Conservation (phyloP, 2,113 vertebrate species). For the Aegotheles bennettii region DNA sequence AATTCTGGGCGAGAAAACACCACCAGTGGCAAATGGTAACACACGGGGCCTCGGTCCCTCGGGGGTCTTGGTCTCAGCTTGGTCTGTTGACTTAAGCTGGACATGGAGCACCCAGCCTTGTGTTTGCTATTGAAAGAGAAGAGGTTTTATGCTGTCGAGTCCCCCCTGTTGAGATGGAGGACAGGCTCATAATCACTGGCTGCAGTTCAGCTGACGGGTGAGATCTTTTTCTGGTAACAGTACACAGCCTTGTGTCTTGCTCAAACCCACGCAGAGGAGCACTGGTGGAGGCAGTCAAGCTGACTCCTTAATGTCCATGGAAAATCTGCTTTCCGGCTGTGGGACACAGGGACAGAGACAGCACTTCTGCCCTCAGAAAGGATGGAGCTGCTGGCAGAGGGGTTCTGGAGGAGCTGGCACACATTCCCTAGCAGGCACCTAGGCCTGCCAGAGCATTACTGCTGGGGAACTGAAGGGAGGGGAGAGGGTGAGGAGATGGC, state of each 20-base stretch:
- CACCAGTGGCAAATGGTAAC: neutral
- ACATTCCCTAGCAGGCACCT: neutral
- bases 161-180: neutral
- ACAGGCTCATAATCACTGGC: neutral
- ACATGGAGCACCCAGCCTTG: neutral
- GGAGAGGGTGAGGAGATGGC: fast-evolving
- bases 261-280: neutral
- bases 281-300: neutral
- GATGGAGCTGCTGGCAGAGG: neutral
- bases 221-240: neutral
- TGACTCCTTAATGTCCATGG: neutral
- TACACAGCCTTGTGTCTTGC: neutral
- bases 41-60: fast-evolving
- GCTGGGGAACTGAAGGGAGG: neutral
- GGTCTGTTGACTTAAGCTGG: neutral
- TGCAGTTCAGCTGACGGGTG: neutral
- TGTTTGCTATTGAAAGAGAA: neutral
- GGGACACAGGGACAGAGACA: neutral
- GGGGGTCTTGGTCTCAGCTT: neutral
- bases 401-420: neutral
- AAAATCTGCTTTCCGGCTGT: neutral
- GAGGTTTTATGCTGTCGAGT: neutral
- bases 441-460: neutral
- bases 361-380: neutral
- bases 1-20: neutral